These are phyloP conservation scores for Parauchenoglanis punctatus DNA, from an alignment of 2,797 vertebrate species.

Conservation along the genomic window DNA sequence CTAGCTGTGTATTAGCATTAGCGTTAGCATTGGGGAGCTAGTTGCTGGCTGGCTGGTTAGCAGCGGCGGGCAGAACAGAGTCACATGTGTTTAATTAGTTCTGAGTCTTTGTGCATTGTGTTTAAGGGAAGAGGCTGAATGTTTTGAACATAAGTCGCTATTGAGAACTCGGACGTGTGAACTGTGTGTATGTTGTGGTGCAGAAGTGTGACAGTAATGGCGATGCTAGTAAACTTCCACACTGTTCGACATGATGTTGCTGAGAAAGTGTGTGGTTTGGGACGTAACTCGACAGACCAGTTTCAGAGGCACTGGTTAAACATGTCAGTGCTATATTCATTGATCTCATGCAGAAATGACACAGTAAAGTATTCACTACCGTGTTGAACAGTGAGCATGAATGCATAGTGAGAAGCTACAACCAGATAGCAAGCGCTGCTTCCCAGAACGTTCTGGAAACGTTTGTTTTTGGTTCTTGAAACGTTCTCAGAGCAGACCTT, in stretches of 20 bases:
- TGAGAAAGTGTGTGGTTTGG: background rate
- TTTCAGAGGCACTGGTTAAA: background rate
- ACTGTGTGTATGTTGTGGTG: background rate
- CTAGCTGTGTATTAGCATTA: background rate
- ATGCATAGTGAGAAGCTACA: background rate
- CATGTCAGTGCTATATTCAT: background rate
- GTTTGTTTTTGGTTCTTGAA: background rate
- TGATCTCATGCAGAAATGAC: background rate
- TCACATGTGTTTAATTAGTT: background rate
- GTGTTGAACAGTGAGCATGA: background rate
- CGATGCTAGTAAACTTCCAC: background rate
- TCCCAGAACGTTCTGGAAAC: background rate
- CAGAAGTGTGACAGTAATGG: background rate
- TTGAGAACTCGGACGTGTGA: background rate
- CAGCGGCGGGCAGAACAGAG: background rate
- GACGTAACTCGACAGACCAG: background rate
- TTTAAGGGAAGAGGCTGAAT: background rate
- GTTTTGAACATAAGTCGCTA: background rate
- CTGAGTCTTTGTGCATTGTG: background rate
- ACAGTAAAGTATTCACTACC: background rate
- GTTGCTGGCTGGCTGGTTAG: background rate
- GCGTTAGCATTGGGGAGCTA: conserved; percentile 9
- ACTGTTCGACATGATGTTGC: background rate
- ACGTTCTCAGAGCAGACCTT: background rate
- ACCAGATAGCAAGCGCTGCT: background rate